phyloP scores from a whole-genome alignment of 2,888 invertebrate genomes.

The Chorisops tibialis region DNA sequence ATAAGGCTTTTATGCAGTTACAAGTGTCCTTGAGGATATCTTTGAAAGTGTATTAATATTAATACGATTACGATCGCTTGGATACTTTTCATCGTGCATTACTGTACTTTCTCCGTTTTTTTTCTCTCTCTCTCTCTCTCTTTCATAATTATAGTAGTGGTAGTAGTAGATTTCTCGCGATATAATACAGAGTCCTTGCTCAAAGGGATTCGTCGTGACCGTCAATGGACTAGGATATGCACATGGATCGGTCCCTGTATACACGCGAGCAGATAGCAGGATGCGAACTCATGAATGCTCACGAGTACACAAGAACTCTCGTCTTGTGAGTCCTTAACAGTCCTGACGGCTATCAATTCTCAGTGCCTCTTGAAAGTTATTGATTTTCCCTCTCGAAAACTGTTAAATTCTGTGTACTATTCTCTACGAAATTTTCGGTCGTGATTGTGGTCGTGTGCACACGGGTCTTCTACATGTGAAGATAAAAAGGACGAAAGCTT shows the following conservation, averaged over 20 bases:
- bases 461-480: neutral
- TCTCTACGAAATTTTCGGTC: neutral
- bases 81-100: too few species aligned
- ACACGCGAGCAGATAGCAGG: neutral
- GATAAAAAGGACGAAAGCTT: constrained; percentile 5
- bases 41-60: too few species aligned
- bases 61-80: too few species aligned
- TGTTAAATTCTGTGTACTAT: too few species aligned
- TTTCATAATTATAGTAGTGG: neutral
- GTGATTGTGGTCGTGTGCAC: neutral
- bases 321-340: constrained; percentile 1
- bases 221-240: constrained; percentile 23
- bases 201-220: constrained; percentile 22
- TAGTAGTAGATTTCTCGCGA: too few species aligned
- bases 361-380: constrained; percentile 21
- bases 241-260: constrained; percentile 10
- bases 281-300: constrained; percentile 2
- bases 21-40: too few species aligned
- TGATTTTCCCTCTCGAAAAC: constrained; percentile 6
- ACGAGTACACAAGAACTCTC: constrained; percentile 7
- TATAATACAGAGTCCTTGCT: constrained; percentile 17
- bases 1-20: too few species aligned
- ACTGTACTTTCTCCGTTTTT: too few species aligned
- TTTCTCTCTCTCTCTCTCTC: constrained; percentile 2
- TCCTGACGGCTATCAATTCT: constrained; percentile 14